Evolutionary conservation across 1,140 invertebrate genomes (phyloP), one percentile per base, ranked within the genome.

Genomic region (Theocolax elegans): DNA sequence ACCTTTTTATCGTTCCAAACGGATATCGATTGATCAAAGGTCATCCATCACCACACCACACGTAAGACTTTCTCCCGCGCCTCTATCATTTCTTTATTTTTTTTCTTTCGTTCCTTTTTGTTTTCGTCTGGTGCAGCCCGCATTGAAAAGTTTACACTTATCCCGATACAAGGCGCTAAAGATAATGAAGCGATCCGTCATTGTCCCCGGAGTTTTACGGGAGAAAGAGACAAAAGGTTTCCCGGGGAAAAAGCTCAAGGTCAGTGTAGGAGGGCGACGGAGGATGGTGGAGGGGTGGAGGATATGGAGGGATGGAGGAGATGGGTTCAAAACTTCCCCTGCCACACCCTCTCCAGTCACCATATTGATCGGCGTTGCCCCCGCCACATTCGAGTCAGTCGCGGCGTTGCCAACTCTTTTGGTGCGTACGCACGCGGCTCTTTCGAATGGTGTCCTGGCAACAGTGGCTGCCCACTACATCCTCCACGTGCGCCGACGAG

Each of bases 361-460:
- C 75, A 82, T 82, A 82, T 82, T 81, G 81, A 82, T 82, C 81
- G 79, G 72, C 67, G n/a, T 64, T 75, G 73, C 73, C 72, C 44
- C 58, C 67, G 46, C 29, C 68, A 42, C 42, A 48, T 42, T 65
- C 69, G 12, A 25, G 19, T 31, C 54, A n/a, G 51, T 46, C 25
- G 60, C 74, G 65, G 48, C 67, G 74, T 76, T 76, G 75, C 75
- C 75, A 67, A 49, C 60, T 76, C 70, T 72, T 63, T n/a, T 4
- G 23, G 0, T 9, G 2, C 25, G 23, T 15, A 23, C 31, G 17
- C 21, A 4, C 15, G 51, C n/a, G 17, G 23, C 27, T 6, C 51
- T 12, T 2, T 13, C 1, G 0, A 8, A n/a, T 2, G 35, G 7
- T 9, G 7, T 29, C 17, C 6, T 3, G 13, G 31, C 40, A 7